These are phyloP conservation scores for Syncerus caffer DNA, from an alignment of 2,797 vertebrate species.

Conservation along the genomic window DNA sequence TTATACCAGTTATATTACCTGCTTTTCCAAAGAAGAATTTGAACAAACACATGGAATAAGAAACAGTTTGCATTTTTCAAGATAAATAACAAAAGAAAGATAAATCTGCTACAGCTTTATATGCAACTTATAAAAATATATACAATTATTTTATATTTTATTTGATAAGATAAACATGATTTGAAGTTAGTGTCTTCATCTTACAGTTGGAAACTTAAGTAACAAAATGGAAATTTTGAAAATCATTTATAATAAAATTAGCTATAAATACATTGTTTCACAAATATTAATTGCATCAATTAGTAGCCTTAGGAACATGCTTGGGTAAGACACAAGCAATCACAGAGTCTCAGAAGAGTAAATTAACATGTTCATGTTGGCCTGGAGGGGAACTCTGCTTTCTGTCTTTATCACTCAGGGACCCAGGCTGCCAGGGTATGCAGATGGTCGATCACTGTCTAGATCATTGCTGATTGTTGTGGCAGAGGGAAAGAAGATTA, in stretches of 20 bases:
- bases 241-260: background rate
- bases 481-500: background rate
- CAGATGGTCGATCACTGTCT: rapidly evolving
- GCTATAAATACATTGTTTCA: background rate
- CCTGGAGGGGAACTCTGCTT: rapidly evolving
- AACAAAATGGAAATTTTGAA: background rate
- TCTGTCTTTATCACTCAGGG: background rate
- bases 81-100: background rate
- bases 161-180: background rate
- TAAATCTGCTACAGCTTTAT: background rate
- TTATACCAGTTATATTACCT: background rate
- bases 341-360: background rate
- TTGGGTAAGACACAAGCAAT: background rate
- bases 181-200: background rate
- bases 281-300: background rate
- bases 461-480: too few relatives aligned
- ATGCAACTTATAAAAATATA: background rate
- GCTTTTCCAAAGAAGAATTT: background rate
- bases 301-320: background rate
- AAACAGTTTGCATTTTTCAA: background rate
- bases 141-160: background rate
- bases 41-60: background rate
- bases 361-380: background rate
- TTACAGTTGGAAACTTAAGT: background rate
- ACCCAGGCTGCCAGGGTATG: background rate